A percentile compares a stretch with the other conserved stretches of the same genome.
Evolutionary conservation across 2,888 invertebrate species (phyloP).

Genomic region (Prosopocoilus inquinatus): DNA sequence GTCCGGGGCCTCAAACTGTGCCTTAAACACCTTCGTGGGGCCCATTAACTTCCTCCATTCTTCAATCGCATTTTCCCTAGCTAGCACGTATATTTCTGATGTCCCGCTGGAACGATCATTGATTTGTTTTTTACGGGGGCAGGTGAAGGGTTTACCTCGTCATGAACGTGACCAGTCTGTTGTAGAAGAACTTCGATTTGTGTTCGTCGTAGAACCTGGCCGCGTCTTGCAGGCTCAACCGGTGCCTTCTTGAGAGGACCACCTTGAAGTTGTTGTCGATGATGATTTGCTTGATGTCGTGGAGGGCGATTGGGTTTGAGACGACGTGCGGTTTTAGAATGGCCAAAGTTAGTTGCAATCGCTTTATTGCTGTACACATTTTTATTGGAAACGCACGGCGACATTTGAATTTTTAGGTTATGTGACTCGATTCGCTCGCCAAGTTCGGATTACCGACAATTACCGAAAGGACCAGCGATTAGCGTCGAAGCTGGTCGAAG

Average conservation of each 20-base stretch:
- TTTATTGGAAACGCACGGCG: no score
- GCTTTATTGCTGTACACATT: neutral
- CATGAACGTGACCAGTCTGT: conserved; percentile 80
- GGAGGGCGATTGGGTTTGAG: conserved; percentile 69
- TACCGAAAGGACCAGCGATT: no score
- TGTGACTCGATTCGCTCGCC: no score
- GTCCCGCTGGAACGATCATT: conserved; percentile 74
- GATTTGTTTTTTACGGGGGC: neutral
- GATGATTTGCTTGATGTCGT: conserved; percentile 68
- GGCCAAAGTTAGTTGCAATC: conserved; percentile 74
- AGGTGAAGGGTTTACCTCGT: conserved; percentile 57
- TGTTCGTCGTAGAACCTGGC: conserved; percentile 82
- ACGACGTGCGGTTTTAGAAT: conserved; percentile 85
- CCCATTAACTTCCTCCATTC: conserved; percentile 85
- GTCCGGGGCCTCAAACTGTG: conserved; percentile 74
- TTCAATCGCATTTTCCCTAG: conserved; percentile 70
- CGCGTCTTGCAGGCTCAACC: conserved; percentile 62
- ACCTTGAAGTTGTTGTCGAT: conserved; percentile 68
- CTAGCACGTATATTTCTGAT: conserved; percentile 77
- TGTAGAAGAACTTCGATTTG: conserved; percentile 77
- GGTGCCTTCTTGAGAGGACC: conserved; percentile 64
- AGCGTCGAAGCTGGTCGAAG: no score
- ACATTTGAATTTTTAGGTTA: no score
- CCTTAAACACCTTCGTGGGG: conserved; percentile 83
- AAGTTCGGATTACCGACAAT: no score